Evolutionary conservation across 1,140 invertebrate species (phyloP).

Genomic region (Drosophila rhopaloa): DNA sequence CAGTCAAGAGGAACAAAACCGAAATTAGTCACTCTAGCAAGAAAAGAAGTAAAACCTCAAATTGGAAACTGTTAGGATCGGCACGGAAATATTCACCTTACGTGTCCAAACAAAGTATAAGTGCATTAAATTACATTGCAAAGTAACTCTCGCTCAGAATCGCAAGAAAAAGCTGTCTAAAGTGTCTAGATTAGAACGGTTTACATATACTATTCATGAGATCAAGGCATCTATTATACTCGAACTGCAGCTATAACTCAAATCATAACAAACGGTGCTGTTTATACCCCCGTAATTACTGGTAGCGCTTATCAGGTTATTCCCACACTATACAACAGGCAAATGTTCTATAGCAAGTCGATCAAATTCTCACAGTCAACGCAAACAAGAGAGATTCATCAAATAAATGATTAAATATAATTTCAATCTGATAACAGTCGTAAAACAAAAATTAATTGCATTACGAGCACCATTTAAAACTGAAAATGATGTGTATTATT

Average conservation of each 20-base stretch:
- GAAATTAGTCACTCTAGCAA: constrained; percentile 13
- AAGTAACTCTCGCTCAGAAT: constrained; percentile 6
- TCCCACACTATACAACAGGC: background rate
- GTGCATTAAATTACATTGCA: constrained; percentile 7
- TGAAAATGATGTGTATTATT: constrained; percentile 22
- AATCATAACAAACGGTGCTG: background rate
- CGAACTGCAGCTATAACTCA: background rate
- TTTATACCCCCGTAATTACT: constrained; percentile 1
- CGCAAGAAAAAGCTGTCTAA: constrained; percentile 22
- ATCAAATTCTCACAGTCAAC: constrained; percentile 4
- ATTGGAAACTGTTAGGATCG: background rate
- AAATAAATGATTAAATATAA: constrained; percentile 21
- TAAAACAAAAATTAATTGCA: constrained; percentile 38
- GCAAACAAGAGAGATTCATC: constrained; percentile 9
- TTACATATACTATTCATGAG: background rate
- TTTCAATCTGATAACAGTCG: constrained; percentile 31
- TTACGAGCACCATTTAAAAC: constrained; percentile 35
- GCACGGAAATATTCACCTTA: constrained; percentile 9
- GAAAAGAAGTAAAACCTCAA: background rate
- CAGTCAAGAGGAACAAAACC: constrained; percentile 23
- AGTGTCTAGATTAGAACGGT: constrained; percentile 16
- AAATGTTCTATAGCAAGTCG: background rate
- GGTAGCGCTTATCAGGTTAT: constrained; percentile 16
- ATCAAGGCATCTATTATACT: constrained; percentile 3
- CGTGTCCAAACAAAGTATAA: background rate